Conservation (phyloP, 2,888 invertebrate genomes). For the Drosophila subsilvestris region DNA sequence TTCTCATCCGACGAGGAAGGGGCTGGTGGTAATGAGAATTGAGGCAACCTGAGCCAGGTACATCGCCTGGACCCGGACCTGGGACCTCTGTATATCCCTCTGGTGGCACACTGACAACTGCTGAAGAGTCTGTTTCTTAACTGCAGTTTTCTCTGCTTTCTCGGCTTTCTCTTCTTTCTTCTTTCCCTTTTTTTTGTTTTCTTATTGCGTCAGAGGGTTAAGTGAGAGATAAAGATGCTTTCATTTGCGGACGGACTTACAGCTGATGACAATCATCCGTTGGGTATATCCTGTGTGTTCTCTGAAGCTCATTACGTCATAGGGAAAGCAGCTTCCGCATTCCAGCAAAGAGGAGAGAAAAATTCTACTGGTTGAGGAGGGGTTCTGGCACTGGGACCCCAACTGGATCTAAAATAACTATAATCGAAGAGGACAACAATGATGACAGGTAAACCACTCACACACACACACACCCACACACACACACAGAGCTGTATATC, state of each 20-base stretch:
- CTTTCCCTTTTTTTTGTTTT: slow-evolving; percentile 13
- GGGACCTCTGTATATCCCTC: slow-evolving; percentile 6
- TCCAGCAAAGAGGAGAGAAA: neutral
- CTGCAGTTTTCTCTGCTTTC: slow-evolving; percentile 27
- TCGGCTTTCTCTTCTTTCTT: neutral
- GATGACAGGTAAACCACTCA: slow-evolving; percentile 14
- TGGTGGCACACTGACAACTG: slow-evolving; percentile 43
- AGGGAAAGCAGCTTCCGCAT: neutral
- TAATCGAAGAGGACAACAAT: slow-evolving; percentile 29
- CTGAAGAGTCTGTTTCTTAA: slow-evolving; percentile 37
- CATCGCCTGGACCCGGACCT: neutral
- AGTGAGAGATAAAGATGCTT: slow-evolving; percentile 44
- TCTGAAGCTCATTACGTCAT: slow-evolving; percentile 20
- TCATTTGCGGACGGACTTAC: slow-evolving; percentile 3
- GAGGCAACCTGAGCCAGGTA: slow-evolving; percentile 28
- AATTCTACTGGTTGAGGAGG: neutral
- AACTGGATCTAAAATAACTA: slow-evolving; percentile 40
- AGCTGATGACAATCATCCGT: slow-evolving; percentile 36
- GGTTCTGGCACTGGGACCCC: slow-evolving; percentile 5
- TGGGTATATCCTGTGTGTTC: slow-evolving; percentile 10
- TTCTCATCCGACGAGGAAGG: neutral
- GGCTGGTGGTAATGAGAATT: slow-evolving; percentile 52
- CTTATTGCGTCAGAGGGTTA: slow-evolving; percentile 40
- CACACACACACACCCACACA: slow-evolving; percentile 5
- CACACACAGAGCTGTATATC: neutral